phyloP scores from a whole-genome alignment of 2,113 vertebrate species.

The human (Homo sapiens) region DNA sequence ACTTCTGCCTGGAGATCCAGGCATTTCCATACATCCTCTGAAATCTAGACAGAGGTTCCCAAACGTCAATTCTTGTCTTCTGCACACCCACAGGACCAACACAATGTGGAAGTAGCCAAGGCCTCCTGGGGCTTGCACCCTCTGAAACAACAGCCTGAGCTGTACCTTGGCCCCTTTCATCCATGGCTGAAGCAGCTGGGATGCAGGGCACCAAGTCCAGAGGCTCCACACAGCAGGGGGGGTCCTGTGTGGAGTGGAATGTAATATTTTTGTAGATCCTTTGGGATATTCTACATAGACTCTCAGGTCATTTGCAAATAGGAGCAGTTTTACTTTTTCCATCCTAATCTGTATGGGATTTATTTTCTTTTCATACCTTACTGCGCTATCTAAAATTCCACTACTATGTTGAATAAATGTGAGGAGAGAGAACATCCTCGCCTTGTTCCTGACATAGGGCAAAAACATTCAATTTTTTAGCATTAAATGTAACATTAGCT shows the following conservation, averaged over 20 bases:
- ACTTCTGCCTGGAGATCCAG: too few species aligned
- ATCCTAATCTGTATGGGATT: not conserved
- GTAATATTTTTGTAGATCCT: not conserved
- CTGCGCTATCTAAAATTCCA: not conserved
- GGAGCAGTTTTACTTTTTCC: not conserved
- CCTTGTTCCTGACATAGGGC: not conserved
- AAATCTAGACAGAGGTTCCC: too few species aligned
- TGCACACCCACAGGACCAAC: too few species aligned
- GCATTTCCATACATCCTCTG: too few species aligned
- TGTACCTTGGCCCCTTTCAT: too few species aligned
- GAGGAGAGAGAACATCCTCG: not conserved
- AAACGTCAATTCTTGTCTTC: too few species aligned
- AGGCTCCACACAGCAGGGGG: too few species aligned
- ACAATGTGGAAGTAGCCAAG: too few species aligned
- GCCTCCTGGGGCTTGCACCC: too few species aligned
- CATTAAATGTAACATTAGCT: not conserved
- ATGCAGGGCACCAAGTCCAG: too few species aligned
- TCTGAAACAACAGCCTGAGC: too few species aligned
- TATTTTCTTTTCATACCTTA: not conserved
- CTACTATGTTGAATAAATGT: not conserved
- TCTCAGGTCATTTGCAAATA: not conserved
- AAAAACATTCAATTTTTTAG: not conserved
- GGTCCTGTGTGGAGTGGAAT: not conserved
- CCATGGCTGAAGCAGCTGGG: too few species aligned
- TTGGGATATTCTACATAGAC: not conserved